A percentile compares a stretch with the other conserved stretches of the same genome.
These are phyloP conservation scores for Temnothorax longispinosus DNA, from an alignment of 1,140 invertebrate genomes.

Conservation along the genomic window DNA sequence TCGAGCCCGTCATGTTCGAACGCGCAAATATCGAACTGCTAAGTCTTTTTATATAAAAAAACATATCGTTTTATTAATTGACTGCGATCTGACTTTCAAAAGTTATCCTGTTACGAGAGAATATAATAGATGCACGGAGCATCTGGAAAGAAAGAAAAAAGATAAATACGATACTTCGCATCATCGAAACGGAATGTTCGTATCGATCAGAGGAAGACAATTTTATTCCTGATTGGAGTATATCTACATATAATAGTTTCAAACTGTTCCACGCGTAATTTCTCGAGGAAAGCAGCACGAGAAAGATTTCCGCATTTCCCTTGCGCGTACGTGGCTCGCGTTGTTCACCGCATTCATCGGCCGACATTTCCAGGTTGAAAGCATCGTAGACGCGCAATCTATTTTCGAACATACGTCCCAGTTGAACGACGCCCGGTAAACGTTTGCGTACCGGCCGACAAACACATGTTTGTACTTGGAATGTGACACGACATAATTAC, in stretches of 20 bases:
- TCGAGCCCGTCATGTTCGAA: not conserved
- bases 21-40: not conserved
- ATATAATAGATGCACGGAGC: not conserved
- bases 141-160: not conserved
- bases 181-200: not conserved
- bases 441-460: slow-evolving; percentile 17
- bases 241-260: not conserved
- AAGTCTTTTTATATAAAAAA: not conserved
- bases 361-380: slow-evolving; percentile 27
- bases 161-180: not conserved
- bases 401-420: slow-evolving; percentile 49
- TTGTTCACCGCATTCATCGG: slow-evolving; percentile 20
- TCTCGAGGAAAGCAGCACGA: not conserved
- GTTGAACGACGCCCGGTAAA: slow-evolving; percentile 26
- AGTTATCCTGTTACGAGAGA: not conserved
- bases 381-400: slow-evolving; percentile 41
- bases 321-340: not conserved
- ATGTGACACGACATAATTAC: slow-evolving; percentile 52
- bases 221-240: slow-evolving; percentile 16
- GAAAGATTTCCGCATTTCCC: slow-evolving; percentile 14
- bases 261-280: not conserved
- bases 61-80: not conserved
- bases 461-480: slow-evolving; percentile 41
- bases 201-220: not conserved
- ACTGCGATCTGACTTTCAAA: not conserved